Conservation (phyloP, 2,888 invertebrate species). For the Diaprepes abbreviatus region DNA sequence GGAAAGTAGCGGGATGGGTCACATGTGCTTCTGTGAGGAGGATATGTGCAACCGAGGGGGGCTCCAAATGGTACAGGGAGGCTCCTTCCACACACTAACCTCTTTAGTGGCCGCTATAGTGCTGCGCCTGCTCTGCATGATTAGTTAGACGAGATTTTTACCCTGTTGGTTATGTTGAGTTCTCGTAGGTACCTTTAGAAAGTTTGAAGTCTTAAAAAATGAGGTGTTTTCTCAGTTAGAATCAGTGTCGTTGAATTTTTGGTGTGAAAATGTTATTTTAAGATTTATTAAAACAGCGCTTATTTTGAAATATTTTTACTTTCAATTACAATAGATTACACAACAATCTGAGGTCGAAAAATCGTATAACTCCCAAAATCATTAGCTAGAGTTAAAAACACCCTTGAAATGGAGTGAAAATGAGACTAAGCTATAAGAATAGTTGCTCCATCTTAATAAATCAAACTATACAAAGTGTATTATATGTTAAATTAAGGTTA, state of each 20-base stretch:
- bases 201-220: neutral
- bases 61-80: conserved; percentile 1
- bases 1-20: conserved; percentile 97
- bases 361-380: no score
- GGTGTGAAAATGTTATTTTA: neutral
- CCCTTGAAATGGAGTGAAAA: no score
- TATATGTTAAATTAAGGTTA: no score
- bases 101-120: conserved; percentile 46
- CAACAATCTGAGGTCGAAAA: no score
- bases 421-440: no score
- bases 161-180: conserved; percentile 18
- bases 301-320: no score
- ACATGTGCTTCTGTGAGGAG: conserved; percentile 99
- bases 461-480: no score
- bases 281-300: no score
- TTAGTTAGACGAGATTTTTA: conserved; percentile 44
- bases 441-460: no score
- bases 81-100: conserved; percentile 27
- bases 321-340: no score
- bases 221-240: neutral
- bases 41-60: conserved; percentile 88
- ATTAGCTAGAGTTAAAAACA: no score
- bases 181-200: conserved; percentile 9
- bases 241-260: neutral
- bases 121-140: conserved; percentile 48